Evolutionary conservation across 2,888 invertebrate genomes (phyloP), one percentile per base, ranked within the genome.

Genomic region (Scelioninae gen. 2): DNA sequence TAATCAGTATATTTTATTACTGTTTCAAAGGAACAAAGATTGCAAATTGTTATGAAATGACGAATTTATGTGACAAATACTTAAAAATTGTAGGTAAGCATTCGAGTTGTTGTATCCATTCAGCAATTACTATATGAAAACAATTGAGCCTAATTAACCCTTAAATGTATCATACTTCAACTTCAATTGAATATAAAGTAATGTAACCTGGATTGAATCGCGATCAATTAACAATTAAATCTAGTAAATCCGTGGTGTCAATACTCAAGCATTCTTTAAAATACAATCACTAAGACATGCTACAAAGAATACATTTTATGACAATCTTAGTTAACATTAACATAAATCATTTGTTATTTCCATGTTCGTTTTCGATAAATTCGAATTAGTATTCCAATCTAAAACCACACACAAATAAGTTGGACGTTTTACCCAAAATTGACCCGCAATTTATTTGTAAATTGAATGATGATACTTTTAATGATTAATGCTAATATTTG

Each of bases 1-100:
- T 71, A 65, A 71, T 65, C 65, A 60, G 71, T 71, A 71, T 71
- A 71, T 71, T 71, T 71, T 71, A 71, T 71, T 71, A 71, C 71
- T 71, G 65, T 71, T 71, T 71, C 53, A 65, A 71, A 65, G 46
- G 46, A 71, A 53, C 65, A 67, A 65, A 65, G 45, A 60, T 61
- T 72, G 65, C 46, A 65, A 67, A 72, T 72, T 72, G 65, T 72
- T 72, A 65, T 60, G 55, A 65, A 72, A 60, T 65, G 65, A 65
- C 72, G 65, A 72, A 72, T 72, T 72, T 61, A 65, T 61, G 60
- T 72, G 53, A 72, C 72, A 65, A 72, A 72, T 60, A 61, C 55
- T 64, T 55, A 50, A 52, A 60, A 70, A 70, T 57, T 55, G 60
- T 71, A 64, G 45, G 70, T 71, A 71, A 71, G 63, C 64, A 71